Base-by-base conservation (phyloP, 2,888 invertebrate genomes). In the Eupithecia subfuscata region DNA sequence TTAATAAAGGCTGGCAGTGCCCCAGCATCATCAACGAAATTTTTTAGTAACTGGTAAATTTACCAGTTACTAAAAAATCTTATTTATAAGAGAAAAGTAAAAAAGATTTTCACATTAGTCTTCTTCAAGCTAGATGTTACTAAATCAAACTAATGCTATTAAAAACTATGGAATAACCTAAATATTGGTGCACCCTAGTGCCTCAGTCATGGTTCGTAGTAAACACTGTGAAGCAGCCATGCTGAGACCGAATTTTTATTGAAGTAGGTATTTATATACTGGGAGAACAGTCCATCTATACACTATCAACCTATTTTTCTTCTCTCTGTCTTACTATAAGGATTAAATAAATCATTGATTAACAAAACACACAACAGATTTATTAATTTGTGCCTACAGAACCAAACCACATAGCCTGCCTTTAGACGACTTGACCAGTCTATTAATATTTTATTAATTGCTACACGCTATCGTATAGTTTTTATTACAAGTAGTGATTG, bases 191-290 rank as follows among this genome's bases (percentile, higher is more conserved):
- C 90, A 90, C 88, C 86, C 83, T 85, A 83, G 83, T 84, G 84
- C 83, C 81, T 91, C 89, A 90, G 91, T 92, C 91, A 86, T 86
- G 89, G 90, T 88, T n/a, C n/a, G 9, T 52, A n/a, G n/a, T n/a
- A 2, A 52, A 52, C n/a, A n/a, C 3, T n/a, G 18, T n/a, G n/a
- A 52, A 52, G 8, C 52, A 9, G n/a, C n/a, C 8, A 48, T 6
- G 16, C 18, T 48, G 52, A n/a, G n/a, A 48, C 7, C 8, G 18
- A 8, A 18, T 48, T 18, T 48, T 48, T 48, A n/a, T 3, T 48
- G 5, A 48, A 48, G 8, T 48, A 18, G 16, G 6, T 18, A 48
- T 6, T 1, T 14, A 14, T 45, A 45, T 16, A 52, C 18, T n/a
- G n/a, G 52, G 18, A 18, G 16, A 45, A 45, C 18, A 18, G 52